A percentile compares a stretch with the other conserved stretches of the same genome.
These are phyloP conservation scores for Latrodectus hesperus DNA, from an alignment of 2,888 invertebrate genomes.

Conservation along the genomic window DNA sequence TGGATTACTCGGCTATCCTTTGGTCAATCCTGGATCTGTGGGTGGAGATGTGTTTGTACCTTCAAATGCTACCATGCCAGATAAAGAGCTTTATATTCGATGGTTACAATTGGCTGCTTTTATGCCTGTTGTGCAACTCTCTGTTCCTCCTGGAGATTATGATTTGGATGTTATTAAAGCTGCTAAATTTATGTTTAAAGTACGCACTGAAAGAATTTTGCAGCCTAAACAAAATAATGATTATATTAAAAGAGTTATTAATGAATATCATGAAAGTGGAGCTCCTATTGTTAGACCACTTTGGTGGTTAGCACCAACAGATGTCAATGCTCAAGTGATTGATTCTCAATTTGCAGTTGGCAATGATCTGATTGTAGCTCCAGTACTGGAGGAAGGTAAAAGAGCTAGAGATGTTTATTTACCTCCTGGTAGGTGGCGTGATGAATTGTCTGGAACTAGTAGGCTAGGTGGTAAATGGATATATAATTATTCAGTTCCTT, in stretches of 20 bases:
- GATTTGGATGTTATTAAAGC: slow-evolving; percentile 79
- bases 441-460: slow-evolving; percentile 89
- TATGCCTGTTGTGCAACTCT: slow-evolving; percentile 92
- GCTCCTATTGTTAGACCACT: slow-evolving; percentile 89
- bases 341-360: slow-evolving; percentile 92
- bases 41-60: slow-evolving; percentile 82
- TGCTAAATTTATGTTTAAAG: slow-evolving; percentile 77
- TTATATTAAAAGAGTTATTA: slow-evolving; percentile 83
- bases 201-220: slow-evolving; percentile 80
- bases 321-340: slow-evolving; percentile 84
- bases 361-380: slow-evolving; percentile 92
- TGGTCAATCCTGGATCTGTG: slow-evolving; percentile 93
- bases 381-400: slow-evolving; percentile 83
- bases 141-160: slow-evolving; percentile 91
- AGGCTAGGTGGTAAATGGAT: slow-evolving; percentile 93
- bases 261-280: slow-evolving; percentile 86
- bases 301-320: slow-evolving; percentile 85
- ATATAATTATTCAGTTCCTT: slow-evolving; percentile 81
- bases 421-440: slow-evolving; percentile 93
- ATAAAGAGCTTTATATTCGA: slow-evolving; percentile 88
- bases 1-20: slow-evolving; percentile 93
- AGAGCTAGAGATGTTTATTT: slow-evolving; percentile 86
- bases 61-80: slow-evolving; percentile 78
- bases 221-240: slow-evolving; percentile 62
- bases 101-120: slow-evolving; percentile 95